These are phyloP conservation scores for Champsocephalus gunnari DNA, from an alignment of 2,797 vertebrate species.

Conservation along the genomic window DNA sequence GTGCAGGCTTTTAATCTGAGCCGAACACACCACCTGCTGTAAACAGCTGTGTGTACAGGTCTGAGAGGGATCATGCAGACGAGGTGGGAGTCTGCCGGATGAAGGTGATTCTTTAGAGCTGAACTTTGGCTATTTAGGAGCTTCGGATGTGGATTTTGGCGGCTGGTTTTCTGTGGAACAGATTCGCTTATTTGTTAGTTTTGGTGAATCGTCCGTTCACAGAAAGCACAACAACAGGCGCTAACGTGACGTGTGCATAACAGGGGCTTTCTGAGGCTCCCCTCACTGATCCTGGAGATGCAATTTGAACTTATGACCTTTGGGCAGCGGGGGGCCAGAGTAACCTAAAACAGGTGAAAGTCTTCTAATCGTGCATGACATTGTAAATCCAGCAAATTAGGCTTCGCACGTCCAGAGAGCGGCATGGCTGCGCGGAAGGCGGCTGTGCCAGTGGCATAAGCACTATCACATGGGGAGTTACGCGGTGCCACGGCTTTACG, in stretches of 20 bases:
- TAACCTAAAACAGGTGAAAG: constrained; percentile 69
- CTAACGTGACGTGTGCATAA: constrained; percentile 50
- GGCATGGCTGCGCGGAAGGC: constrained; percentile 4
- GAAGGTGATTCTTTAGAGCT: background rate
- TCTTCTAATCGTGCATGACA: constrained; percentile 12
- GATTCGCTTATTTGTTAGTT: constrained; percentile 11
- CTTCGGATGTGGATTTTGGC: background rate
- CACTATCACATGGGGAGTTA: constrained; percentile 59
- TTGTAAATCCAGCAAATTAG: constrained; percentile 29
- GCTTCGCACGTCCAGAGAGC: constrained; percentile 3
- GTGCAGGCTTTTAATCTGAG: constrained; percentile 23
- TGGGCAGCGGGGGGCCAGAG: constrained; percentile 82
- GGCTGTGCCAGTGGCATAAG: constrained; percentile 44
- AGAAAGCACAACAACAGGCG: constrained; percentile 32
- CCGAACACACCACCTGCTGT: constrained; percentile 52
- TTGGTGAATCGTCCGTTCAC: constrained; percentile 21
- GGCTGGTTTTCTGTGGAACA: constrained; percentile 1
- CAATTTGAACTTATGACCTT: constrained; percentile 91
- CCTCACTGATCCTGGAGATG: constrained; percentile 38
- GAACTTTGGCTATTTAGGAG: background rate
- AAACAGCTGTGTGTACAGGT: constrained; percentile 37
- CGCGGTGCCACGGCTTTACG: constrained; percentile 60
- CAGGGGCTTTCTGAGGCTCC: constrained; percentile 44
- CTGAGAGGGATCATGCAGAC: constrained; percentile 1
- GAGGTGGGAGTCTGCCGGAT: constrained; percentile 14